phyloP scores from a whole-genome alignment of 2,797 vertebrate species.

The Cossypha dichroa region DNA sequence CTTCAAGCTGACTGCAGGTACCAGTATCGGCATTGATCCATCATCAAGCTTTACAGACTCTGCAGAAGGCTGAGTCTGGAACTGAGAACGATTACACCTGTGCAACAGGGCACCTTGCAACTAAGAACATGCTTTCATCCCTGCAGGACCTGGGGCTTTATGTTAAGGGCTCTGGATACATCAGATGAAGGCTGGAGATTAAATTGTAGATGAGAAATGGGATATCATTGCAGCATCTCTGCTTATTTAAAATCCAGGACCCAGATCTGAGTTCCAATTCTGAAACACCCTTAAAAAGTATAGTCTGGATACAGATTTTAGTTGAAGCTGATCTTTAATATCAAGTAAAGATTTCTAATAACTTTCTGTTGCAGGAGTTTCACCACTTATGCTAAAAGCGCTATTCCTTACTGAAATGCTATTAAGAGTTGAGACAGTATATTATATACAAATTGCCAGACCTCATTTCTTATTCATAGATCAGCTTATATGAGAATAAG shows the following conservation, averaged over 20 bases:
- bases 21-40: not conserved
- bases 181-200: not conserved
- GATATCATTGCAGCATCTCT: not conserved
- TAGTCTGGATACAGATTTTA: not conserved
- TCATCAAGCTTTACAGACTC: not conserved
- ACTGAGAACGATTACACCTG: not conserved
- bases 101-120: not conserved
- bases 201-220: not conserved
- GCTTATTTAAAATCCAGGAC: not conserved
- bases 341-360: not conserved
- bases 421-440: not conserved
- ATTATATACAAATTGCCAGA: conserved; percentile 28
- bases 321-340: not conserved
- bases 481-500: conserved; percentile 18
- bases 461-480: conserved; percentile 20
- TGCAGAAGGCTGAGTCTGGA: not conserved
- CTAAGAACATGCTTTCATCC: not conserved
- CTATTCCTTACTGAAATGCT: conserved; percentile 2
- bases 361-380: not conserved
- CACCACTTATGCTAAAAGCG: not conserved
- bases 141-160: not conserved
- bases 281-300: not conserved
- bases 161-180: not conserved
- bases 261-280: not conserved
- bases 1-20: not conserved